phyloP scores from a whole-genome alignment of 2,888 invertebrate genomes.

The Dermolepida albohirtum region DNA sequence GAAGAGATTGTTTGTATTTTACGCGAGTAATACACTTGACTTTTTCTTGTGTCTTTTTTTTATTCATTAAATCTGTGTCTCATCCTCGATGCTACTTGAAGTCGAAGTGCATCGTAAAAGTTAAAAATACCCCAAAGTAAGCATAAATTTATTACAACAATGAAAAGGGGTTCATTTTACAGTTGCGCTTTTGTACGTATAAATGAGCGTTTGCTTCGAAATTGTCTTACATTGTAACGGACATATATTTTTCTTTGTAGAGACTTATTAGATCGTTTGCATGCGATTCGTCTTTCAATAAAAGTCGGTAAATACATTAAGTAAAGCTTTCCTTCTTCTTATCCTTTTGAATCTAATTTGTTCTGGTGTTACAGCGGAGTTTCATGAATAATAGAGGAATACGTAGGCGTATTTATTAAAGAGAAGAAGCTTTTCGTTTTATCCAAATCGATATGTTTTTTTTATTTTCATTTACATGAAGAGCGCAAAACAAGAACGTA shows the following conservation, averaged over 20 bases:
- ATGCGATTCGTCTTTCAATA: not conserved
- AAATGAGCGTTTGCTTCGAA: slow-evolving; percentile 17
- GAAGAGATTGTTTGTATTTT: slow-evolving; percentile 33
- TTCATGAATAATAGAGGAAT: no score
- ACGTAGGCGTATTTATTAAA: no score
- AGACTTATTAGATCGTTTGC: not conserved
- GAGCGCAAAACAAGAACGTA: no score
- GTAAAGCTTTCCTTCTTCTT: no score
- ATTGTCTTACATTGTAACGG: slow-evolving; percentile 22
- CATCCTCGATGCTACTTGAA: slow-evolving; percentile 18
- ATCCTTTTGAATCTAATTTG: no score
- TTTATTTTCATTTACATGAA: no score
- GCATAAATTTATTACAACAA: slow-evolving; percentile 33
- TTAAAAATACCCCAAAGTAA: slow-evolving; percentile 37
- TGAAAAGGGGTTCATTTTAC: slow-evolving; percentile 29
- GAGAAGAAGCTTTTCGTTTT: no score
- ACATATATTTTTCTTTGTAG: slow-evolving; percentile 2
- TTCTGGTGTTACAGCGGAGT: no score
- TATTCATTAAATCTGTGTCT: slow-evolving; percentile 27
- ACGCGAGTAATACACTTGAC: slow-evolving; percentile 31
- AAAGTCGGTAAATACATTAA: no score
- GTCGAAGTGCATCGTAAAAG: slow-evolving; percentile 35
- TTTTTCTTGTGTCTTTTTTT: slow-evolving; percentile 1
- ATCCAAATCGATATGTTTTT: no score
- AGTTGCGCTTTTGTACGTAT: slow-evolving; percentile 6